Evolutionary conservation across 2,797 vertebrate species (phyloP), one percentile per base, ranked within the genome.

Genomic region (Pogonophryne albipinna): DNA sequence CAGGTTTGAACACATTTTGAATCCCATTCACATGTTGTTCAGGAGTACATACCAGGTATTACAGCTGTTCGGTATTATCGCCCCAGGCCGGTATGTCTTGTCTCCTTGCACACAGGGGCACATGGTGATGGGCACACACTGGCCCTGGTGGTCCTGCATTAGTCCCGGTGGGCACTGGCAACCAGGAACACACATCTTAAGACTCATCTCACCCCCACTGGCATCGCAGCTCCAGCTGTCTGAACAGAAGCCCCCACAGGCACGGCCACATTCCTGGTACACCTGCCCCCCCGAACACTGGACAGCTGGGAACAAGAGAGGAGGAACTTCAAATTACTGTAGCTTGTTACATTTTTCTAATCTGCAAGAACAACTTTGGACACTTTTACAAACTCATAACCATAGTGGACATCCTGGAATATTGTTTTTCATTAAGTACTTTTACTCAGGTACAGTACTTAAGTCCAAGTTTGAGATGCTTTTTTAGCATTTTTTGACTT

Each of bases 131-230:
- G 92, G 95, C 15, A 98, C 90, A 57, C 97, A 98, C 83, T 96
- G 96, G 10, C 96, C 95, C 10, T 92, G 80, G 0, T 93, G 87
- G 59, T 96, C 95, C 89, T 95, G 93, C 10, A 95, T 91, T 47
- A 98, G 89, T 12, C 95, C 96, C 0, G 66, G 14, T 0, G 95
- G 95, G 76, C 97, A 99, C 78, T 94, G 95, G 87, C 97, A 98
- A 1, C 97, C 96, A 0, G 97, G 93, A 62, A 97, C 95, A 52
- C 97, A 98, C 12, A 78, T 66, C 0, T 34, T 84, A 11, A 64
- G 46, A 20, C 89, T 85, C 2, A 45, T 47, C 3, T 86, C 81
- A 0, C 64, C 67, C 8, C 8, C 42, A 20, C 53, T 4, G 1
- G 82, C 82, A 3, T 83, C 80, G 53, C 96, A 97, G 74, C 85